Percentiles rank a stretch among this genome's conserved stretches.
phyloP scores from a whole-genome alignment of 35 echinoderm and acorn worm genomes.

The Ptychodera flava region DNA sequence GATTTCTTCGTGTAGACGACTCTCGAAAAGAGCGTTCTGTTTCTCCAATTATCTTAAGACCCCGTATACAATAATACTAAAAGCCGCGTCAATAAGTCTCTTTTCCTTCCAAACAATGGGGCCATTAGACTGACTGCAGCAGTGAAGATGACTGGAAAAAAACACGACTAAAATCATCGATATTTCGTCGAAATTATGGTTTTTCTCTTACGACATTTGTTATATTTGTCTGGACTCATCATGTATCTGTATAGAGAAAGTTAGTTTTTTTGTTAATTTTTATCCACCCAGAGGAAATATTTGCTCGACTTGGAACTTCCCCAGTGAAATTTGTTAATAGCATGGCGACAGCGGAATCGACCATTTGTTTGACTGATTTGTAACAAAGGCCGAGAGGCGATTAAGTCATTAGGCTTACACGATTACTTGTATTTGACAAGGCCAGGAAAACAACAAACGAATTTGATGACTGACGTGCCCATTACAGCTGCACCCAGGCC shows the following conservation, averaged over 20 bases:
- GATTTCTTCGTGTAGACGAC: no score
- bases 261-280: no score
- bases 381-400: not conserved
- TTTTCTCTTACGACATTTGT: no score
- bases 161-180: not conserved
- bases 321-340: not conserved
- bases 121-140: not conserved
- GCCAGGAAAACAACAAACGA: not conserved
- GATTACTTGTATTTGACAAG: not conserved
- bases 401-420: not conserved
- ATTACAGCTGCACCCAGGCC: not conserved
- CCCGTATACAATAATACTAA: not conserved
- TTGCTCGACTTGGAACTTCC: no score
- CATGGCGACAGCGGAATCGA: not conserved
- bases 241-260: no score
- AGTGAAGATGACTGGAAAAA: not conserved
- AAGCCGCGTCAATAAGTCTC: not conserved
- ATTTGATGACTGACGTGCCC: not conserved
- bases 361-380: not conserved
- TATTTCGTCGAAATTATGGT: not conserved
- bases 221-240: no score
- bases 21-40: not conserved
- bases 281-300: no score
- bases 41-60: constrained; percentile 1
- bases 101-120: not conserved